Conservation (phyloP, 2,888 invertebrate species). For the Rhodophaea formosa region DNA sequence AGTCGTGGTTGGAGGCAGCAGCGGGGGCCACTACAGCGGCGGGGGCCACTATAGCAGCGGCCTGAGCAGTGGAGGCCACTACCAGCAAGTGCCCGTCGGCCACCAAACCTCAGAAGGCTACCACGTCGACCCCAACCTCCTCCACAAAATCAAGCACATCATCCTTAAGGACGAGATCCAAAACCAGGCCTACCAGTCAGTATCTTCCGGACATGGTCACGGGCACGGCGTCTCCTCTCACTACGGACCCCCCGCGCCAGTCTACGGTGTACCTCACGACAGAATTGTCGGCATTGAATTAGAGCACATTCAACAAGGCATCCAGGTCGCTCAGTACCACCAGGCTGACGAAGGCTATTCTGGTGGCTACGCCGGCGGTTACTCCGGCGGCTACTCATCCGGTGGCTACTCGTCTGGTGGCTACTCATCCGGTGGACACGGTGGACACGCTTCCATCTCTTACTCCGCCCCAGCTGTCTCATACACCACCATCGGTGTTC, state of each 20-base stretch:
- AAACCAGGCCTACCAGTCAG: conserved; percentile 73
- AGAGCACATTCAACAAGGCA: conserved; percentile 91
- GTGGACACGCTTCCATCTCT: conserved; percentile 42
- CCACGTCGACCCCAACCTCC: conserved; percentile 88
- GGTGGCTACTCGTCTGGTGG: conserved; percentile 48
- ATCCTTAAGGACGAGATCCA: conserved; percentile 89
- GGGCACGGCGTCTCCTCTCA: conserved; percentile 82
- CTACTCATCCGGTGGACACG: conserved; percentile 41
- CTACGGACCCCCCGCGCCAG: conserved; percentile 86
- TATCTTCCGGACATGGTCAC: conserved; percentile 74
- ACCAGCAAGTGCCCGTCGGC: conserved; percentile 87
- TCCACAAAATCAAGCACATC: conserved; percentile 92
- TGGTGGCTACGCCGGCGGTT: conserved; percentile 57
- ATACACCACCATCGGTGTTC: conserved; percentile 67
- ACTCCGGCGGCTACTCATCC: conserved; percentile 37
- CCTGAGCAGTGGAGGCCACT: conserved; percentile 86
- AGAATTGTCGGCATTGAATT: conserved; percentile 91
- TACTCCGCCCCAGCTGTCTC: conserved; percentile 49
- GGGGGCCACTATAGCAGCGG: conserved; percentile 75
- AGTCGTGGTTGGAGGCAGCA: conserved; percentile 78
- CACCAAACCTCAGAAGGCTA: conserved; percentile 91
- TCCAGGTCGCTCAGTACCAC: conserved; percentile 93
- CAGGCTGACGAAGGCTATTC: conserved; percentile 83
- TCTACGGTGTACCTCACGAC: conserved; percentile 84
- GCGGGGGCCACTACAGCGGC: conserved; percentile 81